These are phyloP conservation scores for Eidolon dupreanum DNA, from an alignment of 2,797 vertebrate genomes.

Conservation along the genomic window DNA sequence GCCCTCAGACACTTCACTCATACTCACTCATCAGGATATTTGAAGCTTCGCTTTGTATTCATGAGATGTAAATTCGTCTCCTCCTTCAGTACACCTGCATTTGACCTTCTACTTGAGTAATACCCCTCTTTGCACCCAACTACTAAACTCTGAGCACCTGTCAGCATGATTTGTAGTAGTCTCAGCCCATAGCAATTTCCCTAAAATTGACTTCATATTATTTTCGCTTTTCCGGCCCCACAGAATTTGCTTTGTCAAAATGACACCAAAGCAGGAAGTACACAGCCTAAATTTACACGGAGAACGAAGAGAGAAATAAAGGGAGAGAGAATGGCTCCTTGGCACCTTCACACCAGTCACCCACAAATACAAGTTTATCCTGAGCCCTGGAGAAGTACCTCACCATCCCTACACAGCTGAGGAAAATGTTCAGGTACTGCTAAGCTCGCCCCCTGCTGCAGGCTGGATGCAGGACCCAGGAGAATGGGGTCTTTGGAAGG, in stretches of 20 bases:
- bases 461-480: not conserved
- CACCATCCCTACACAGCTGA: rapidly evolving
- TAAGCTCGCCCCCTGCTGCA: too few relatives aligned
- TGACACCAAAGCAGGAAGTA: not conserved
- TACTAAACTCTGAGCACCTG: not conserved
- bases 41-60: slow-evolving; percentile 49
- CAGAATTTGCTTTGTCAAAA: slow-evolving; percentile 41
- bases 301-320: not conserved
- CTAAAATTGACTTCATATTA: slow-evolving; percentile 2
- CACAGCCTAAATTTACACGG: not conserved
- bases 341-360: rapidly evolving
- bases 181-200: slow-evolving; percentile 40
- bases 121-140: slow-evolving; percentile 19
- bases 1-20: not conserved
- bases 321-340: not conserved
- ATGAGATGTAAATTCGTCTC: slow-evolving; percentile 61
- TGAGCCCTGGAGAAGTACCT: not conserved
- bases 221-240: not conserved
- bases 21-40: not conserved
- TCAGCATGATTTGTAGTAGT: slow-evolving; percentile 45
- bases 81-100: slow-evolving; percentile 1
- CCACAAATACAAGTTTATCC: not conserved
- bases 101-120: slow-evolving; percentile 55
- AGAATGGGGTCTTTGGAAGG: not conserved
- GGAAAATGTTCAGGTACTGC: rapidly evolving